Conservation (phyloP, 2,888 invertebrate genomes). For the Agonopterix heracliana region DNA sequence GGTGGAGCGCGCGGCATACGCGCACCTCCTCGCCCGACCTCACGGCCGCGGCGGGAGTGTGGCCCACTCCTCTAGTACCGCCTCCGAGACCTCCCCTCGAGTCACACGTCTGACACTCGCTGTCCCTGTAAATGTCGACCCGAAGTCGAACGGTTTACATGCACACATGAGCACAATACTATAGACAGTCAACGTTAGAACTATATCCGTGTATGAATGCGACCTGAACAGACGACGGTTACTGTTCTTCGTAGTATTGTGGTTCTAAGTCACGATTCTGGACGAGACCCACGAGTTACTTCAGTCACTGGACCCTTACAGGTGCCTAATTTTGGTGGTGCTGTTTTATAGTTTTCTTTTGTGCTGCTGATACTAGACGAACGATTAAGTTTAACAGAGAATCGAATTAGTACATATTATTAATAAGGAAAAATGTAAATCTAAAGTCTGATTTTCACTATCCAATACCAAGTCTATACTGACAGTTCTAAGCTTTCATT, state of each 20-base stretch:
- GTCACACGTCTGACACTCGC: constrained; percentile 43
- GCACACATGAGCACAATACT: constrained; percentile 1
- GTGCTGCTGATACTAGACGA: constrained; percentile 25
- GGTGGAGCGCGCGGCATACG: constrained; percentile 77
- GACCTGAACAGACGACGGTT: not conserved
- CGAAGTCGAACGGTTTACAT: constrained; percentile 25
- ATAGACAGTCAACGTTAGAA: too few species aligned
- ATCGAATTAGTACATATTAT: constrained; percentile 19
- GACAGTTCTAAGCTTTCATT: constrained; percentile 46
- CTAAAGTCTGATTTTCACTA: constrained; percentile 34
- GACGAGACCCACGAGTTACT: constrained; percentile 1
- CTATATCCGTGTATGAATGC: too few species aligned
- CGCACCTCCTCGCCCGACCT: constrained; percentile 78
- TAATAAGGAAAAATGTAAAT: constrained; percentile 17
- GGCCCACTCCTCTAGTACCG: constrained; percentile 47
- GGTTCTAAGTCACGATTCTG: not conserved
- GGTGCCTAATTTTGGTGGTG: constrained; percentile 35
- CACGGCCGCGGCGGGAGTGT: constrained; percentile 43
- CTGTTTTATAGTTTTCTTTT: constrained; percentile 30
- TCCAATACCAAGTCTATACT: constrained; percentile 27
- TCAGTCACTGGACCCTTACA: constrained; percentile 21
- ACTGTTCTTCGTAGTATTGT: not conserved
- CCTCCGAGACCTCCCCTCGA: constrained; percentile 51
- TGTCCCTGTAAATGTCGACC: constrained; percentile 35
- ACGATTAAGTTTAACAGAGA: constrained; percentile 25